These are phyloP conservation scores for Rhynchomys soricoides DNA, from an alignment of 2,113 vertebrate genomes.

Conservation along the genomic window DNA sequence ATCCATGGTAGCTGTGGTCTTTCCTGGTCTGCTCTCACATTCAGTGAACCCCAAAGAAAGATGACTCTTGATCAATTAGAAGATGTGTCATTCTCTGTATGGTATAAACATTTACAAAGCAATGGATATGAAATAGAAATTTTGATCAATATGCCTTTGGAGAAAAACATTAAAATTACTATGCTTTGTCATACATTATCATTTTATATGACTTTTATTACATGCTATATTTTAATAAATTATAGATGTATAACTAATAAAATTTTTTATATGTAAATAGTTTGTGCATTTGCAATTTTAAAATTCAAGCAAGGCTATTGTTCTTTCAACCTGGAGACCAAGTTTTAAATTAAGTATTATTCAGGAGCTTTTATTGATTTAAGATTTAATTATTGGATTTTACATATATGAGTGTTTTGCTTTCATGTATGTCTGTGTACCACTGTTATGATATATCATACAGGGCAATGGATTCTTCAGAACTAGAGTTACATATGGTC, in stretches of 20 bases:
- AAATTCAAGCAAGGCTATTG: background rate
- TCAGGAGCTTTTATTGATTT: background rate
- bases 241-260: background rate
- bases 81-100: background rate
- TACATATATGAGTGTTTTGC: background rate
- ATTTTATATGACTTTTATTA: background rate
- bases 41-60: background rate
- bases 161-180: background rate
- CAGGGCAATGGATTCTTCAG: rapidly evolving
- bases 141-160: background rate
- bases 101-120: background rate
- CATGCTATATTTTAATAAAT: background rate
- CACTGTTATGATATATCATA: background rate
- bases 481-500: background rate
- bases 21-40: background rate
- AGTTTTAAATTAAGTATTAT: background rate
- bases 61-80: background rate
- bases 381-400: background rate
- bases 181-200: background rate
- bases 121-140: background rate
- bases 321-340: background rate
- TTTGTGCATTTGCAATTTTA: background rate
- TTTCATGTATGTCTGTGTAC: background rate
- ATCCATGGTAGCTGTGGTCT: background rate
- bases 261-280: background rate